Base-by-base conservation (phyloP, 2,888 invertebrate genomes). In the Apoderus coryli region DNA sequence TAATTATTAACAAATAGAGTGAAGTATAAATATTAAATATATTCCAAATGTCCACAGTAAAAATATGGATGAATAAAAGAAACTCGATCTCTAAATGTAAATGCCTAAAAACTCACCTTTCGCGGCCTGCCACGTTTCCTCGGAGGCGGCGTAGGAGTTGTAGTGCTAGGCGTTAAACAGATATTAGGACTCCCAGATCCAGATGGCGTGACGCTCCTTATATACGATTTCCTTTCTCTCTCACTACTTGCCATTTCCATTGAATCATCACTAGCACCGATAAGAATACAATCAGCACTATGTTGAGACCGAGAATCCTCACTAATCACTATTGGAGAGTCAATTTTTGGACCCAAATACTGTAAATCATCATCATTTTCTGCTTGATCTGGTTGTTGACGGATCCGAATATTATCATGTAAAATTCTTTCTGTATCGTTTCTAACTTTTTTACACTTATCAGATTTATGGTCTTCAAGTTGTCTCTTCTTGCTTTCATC, bases 51-150 rank as follows among this genome's bases (percentile, higher is more conserved):
- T n/a, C n/a, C n/a, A n/a, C n/a, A n/a, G n/a, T n/a, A n/a, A n/a
- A n/a, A n/a, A n/a, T n/a, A n/a, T n/a, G n/a, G n/a, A n/a, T n/a
- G n/a, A n/a, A n/a, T n/a, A n/a, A n/a, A n/a, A n/a, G n/a, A n/a
- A n/a, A n/a, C n/a, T n/a, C n/a, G n/a, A n/a, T n/a, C n/a, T n/a
- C n/a, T n/a, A n/a, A n/a, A n/a, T n/a, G n/a, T n/a, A n/a, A n/a
- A n/a, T n/a, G n/a, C n/a, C n/a, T n/a, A n/a, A 24, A 25, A 24
- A 13, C 3, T 9, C 14, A 44, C 44, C 43, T 65, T 63, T 31
- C 63, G 52, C 1, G 66, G 65, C 14, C 67, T 46, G 3, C 66
- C 66, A n/a, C 66, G 55, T 37, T 59, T 56, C 29, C 57, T 53
- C 26, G 57, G 58, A 9, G 49, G 41, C 14, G 53, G 48, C 3